Evolutionary conservation across 2,888 invertebrate genomes (phyloP).

Genomic region (Megastigmus dorsalis): DNA sequence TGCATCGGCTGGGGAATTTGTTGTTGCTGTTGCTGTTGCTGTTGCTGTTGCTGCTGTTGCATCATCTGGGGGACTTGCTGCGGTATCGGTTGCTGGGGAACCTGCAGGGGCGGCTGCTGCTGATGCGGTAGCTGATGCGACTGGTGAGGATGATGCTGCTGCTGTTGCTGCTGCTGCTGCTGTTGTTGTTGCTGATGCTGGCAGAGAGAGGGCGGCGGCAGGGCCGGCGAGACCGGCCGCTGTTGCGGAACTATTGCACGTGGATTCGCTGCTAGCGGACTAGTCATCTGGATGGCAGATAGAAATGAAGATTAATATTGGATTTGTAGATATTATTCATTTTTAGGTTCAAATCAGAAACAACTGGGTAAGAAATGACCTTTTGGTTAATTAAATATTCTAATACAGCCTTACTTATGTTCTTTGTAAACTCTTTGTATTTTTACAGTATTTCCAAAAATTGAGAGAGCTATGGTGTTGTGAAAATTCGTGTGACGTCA

Average conservation of each 20-base stretch:
- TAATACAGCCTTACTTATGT: too few relatives aligned
- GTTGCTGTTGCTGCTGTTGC: constrained; percentile 21
- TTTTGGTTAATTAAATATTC: too few relatives aligned
- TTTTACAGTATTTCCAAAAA: too few relatives aligned
- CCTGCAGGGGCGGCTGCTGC: constrained; percentile 7
- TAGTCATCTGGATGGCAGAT: constrained; percentile 68
- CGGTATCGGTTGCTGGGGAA: neutral
- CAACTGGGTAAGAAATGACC: too few relatives aligned
- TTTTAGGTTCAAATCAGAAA: neutral
- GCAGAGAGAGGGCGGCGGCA: constrained; percentile 70
- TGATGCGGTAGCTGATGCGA: constrained; percentile 16
- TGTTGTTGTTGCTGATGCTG: constrained; percentile 62
- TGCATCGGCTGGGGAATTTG: constrained; percentile 71
- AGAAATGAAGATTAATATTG: neutral
- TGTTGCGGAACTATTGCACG: constrained; percentile 77
- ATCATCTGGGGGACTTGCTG: neutral
- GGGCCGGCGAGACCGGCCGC: constrained; percentile 76
- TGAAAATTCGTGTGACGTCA: too few relatives aligned
- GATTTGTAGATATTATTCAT: too few relatives aligned
- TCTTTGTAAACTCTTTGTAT: too few relatives aligned
- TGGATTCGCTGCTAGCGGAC: constrained; percentile 74
- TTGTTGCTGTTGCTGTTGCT: constrained; percentile 57
- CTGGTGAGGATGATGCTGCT: constrained; percentile 18
- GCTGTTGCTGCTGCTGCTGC: constrained; percentile 42
- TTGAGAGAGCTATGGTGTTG: too few relatives aligned